phyloP scores from a whole-genome alignment of 2,113 vertebrate species.

The Actinemys pallida region DNA sequence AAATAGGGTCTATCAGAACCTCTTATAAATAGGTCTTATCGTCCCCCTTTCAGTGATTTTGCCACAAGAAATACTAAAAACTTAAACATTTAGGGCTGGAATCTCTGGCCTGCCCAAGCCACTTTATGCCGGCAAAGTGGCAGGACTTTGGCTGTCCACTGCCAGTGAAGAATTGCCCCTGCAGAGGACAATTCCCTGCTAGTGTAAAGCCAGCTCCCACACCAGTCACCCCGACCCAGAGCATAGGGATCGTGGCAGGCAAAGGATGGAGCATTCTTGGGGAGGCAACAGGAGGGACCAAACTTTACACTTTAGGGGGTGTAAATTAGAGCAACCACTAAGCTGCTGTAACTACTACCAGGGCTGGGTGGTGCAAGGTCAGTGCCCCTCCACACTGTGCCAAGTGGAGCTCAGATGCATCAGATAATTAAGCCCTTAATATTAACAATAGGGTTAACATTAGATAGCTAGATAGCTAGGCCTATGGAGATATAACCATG shows the following conservation, averaged over 20 bases:
- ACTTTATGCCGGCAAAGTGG: background rate
- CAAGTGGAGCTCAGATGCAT: conserved; percentile 17
- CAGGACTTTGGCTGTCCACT: too few relatives aligned
- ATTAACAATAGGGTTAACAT: conserved; percentile 5
- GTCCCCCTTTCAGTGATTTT: background rate
- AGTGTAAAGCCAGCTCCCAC: background rate
- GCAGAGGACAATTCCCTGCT: background rate
- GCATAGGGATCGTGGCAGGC: background rate
- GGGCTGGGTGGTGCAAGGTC: conserved; percentile 17
- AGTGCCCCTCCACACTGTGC: background rate
- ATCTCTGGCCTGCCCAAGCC: background rate
- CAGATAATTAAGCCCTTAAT: conserved; percentile 43
- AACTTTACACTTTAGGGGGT: background rate
- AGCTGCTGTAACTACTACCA: background rate
- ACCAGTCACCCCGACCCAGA: background rate
- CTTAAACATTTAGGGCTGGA: background rate
- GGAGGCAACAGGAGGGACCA: background rate
- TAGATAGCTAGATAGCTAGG: background rate
- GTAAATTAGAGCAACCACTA: background rate
- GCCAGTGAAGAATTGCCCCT: background rate
- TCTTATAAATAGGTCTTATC: conserved; percentile 52
- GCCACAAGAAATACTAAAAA: background rate
- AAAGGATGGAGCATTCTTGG: background rate
- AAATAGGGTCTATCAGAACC: background rate
- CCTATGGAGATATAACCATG: background rate